A percentile compares a stretch with the other conserved stretches of the same genome.
Conservation (phyloP, 2,888 invertebrate species). For the Halictus quadricinctus region DNA sequence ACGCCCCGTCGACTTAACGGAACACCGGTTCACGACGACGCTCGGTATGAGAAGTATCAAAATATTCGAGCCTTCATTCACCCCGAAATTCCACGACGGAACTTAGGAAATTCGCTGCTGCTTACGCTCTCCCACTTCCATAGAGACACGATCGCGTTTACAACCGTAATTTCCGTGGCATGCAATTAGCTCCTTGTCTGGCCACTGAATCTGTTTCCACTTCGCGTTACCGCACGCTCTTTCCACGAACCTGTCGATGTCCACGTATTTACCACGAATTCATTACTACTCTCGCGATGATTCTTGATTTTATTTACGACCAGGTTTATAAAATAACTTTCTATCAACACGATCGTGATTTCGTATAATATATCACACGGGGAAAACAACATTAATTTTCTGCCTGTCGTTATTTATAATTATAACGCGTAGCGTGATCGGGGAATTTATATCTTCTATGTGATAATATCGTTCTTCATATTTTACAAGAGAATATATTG, state of each 20-base stretch:
- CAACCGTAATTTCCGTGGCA: neutral
- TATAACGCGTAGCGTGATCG: neutral
- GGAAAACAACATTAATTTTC: neutral
- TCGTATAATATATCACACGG: too few relatives aligned
- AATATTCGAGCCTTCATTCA: constrained; percentile 12
- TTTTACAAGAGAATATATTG: too few relatives aligned
- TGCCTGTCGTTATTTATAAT: neutral
- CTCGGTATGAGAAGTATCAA: constrained; percentile 8
- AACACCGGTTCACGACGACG: constrained; percentile 7
- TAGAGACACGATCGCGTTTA: neutral
- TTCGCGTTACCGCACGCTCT: too few relatives aligned
- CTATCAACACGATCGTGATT: neutral
- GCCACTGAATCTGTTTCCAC: neutral
- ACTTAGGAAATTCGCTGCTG: neutral
- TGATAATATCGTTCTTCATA: too few relatives aligned
- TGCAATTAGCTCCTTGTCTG: neutral
- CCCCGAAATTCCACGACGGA: neutral
- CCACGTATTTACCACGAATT: neutral
- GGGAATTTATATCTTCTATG: too few relatives aligned
- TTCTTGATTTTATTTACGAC: neutral
- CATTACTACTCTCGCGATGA: neutral
- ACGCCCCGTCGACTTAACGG: neutral
- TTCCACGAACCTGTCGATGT: too few relatives aligned
- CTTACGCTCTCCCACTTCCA: neutral
- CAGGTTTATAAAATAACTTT: neutral